These are phyloP conservation scores for Picathartes gymnocephalus DNA, from an alignment of 2,113 vertebrate genomes.

Conservation along the genomic window DNA sequence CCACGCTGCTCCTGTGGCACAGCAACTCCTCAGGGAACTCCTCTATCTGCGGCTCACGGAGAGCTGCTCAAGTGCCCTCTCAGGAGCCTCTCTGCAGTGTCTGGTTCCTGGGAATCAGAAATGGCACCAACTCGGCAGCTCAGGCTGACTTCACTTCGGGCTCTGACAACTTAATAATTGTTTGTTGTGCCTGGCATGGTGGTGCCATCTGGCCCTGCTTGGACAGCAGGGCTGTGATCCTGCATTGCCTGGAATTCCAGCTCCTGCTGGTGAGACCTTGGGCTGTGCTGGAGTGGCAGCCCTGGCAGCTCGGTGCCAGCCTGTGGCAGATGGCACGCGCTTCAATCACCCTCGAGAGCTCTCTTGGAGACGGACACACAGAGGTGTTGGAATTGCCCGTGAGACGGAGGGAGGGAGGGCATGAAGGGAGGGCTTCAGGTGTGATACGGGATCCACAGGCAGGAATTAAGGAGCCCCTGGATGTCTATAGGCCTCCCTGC, in stretches of 20 bases:
- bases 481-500: background rate
- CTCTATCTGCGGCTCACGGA: background rate
- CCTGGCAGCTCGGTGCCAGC: background rate
- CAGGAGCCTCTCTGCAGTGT: background rate
- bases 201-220: slow-evolving; percentile 29
- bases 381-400: background rate
- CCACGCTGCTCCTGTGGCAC: background rate
- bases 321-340: background rate
- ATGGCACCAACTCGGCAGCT: background rate
- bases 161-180: background rate
- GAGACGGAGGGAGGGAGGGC: background rate
- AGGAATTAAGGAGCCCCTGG: background rate
- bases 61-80: no score
- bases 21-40: rapidly evolving
- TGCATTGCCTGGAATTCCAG: background rate
- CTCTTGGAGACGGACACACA: background rate
- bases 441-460: background rate
- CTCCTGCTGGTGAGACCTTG: background rate
- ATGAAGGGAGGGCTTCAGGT: background rate
- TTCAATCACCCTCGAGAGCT: background rate
- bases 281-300: background rate
- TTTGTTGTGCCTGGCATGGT: background rate
- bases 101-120: background rate
- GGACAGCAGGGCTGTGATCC: background rate
- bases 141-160: background rate